Percentiles rank a stretch among this genome's conserved stretches.
Evolutionary conservation across 1,140 invertebrate species (phyloP).

Genomic region (Drosophila simulans): DNA sequence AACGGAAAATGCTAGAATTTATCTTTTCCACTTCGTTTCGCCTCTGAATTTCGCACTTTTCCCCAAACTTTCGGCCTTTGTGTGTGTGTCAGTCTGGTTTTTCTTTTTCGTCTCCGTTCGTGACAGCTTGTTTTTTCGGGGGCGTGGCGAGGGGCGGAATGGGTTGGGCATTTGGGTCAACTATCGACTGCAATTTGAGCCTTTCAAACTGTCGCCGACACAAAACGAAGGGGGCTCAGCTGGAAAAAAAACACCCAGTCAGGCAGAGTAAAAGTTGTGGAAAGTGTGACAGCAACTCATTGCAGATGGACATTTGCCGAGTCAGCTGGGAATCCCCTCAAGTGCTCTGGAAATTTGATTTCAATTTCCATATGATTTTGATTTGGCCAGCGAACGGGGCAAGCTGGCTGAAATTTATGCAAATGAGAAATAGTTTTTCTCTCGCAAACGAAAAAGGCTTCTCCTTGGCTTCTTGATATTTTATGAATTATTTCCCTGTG

Average conservation of each 20-base stretch:
- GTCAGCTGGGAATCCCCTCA: conserved; percentile 47
- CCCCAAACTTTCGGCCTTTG: conserved; percentile 6
- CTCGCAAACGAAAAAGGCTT: conserved; percentile 13
- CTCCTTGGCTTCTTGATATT: neutral
- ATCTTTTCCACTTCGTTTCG: conserved; percentile 1
- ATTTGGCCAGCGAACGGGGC: conserved; percentile 5
- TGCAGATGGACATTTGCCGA: conserved; percentile 49
- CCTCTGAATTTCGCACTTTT: conserved; percentile 13
- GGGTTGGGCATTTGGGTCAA: conserved; percentile 66
- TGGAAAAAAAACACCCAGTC: neutral
- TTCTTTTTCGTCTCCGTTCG: conserved; percentile 47
- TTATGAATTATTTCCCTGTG: conserved; percentile 9
- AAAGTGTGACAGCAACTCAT: conserved; percentile 62
- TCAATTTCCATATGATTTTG: conserved; percentile 77
- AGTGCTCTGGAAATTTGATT: conserved; percentile 77
- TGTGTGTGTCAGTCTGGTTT: conserved; percentile 19
- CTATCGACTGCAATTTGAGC: conserved; percentile 74
- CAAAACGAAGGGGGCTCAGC: conserved; percentile 8
- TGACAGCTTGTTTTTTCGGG: conserved; percentile 42
- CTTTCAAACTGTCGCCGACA: conserved; percentile 69
- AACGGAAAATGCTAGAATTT: neutral
- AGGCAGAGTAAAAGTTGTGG: conserved; percentile 26
- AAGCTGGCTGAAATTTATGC: conserved; percentile 32
- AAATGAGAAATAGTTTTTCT: conserved; percentile 37
- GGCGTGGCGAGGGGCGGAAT: neutral